A percentile compares a stretch with the other conserved stretches of the same genome.
These are phyloP conservation scores for Dysdera silvatica DNA, from an alignment of 1,140 invertebrate species.

Conservation along the genomic window DNA sequence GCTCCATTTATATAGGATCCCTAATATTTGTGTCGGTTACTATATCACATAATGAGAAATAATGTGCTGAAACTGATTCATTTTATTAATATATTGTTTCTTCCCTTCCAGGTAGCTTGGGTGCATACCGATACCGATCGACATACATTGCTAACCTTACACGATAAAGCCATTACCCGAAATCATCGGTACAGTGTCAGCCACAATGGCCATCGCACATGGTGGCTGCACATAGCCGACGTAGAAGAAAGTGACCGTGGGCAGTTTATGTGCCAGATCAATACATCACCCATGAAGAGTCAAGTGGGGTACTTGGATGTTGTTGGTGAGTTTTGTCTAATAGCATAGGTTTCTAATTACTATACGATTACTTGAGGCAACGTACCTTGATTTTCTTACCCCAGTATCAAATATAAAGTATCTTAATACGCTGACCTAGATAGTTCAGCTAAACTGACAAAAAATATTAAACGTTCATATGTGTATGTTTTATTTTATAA, in stretches of 20 bases:
- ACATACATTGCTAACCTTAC: slow-evolving; percentile 82
- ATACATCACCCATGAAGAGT: slow-evolving; percentile 73
- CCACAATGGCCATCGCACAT: slow-evolving; percentile 76
- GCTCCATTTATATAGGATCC: too few relatives aligned
- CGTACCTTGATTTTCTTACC: too few relatives aligned
- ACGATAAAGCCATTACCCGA: slow-evolving; percentile 78
- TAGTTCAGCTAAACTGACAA: too few relatives aligned
- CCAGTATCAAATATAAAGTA: too few relatives aligned
- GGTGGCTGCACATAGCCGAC: slow-evolving; percentile 80
- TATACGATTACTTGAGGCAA: too few relatives aligned
- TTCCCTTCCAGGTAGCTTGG: slow-evolving; percentile 66
- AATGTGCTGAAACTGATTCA: not conserved
- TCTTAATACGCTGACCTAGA: too few relatives aligned
- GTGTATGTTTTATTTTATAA: too few relatives aligned
- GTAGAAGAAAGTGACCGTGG: slow-evolving; percentile 85
- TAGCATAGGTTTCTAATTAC: too few relatives aligned
- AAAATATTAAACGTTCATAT: too few relatives aligned
- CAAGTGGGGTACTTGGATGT: slow-evolving; percentile 80
- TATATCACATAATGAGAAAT: too few relatives aligned
- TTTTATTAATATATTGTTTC: not conserved
- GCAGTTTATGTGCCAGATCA: slow-evolving; percentile 69
- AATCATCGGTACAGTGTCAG: slow-evolving; percentile 74
- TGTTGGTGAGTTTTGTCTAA: slow-evolving; percentile 60
- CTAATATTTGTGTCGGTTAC: too few relatives aligned
- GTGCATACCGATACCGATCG: slow-evolving; percentile 78